These are phyloP conservation scores for Volucella inflata DNA, from an alignment of 2,888 invertebrate genomes.

Conservation along the genomic window DNA sequence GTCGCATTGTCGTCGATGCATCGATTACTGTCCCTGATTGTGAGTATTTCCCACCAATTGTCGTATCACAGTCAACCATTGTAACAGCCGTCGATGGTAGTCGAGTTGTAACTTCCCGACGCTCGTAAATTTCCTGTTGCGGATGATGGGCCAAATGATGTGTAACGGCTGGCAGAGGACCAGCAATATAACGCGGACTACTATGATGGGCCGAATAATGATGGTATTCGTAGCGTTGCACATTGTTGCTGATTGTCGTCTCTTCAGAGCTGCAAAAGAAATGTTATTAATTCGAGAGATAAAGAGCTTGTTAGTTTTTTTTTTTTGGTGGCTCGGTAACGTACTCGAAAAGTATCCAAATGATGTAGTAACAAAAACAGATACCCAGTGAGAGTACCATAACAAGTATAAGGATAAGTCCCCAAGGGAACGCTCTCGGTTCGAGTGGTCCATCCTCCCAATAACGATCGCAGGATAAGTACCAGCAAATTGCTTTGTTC, in stretches of 20 bases:
- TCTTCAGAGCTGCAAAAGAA: slow-evolving; percentile 81
- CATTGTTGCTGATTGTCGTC: slow-evolving; percentile 82
- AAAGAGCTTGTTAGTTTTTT: not conserved
- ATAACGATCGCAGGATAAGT: slow-evolving; percentile 95
- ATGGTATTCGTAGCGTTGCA: slow-evolving; percentile 79
- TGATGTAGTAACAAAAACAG: slow-evolving; percentile 95
- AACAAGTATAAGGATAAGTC: slow-evolving; percentile 89
- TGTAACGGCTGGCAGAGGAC: slow-evolving; percentile 76
- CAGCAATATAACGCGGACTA: slow-evolving; percentile 80
- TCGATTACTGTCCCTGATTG: slow-evolving; percentile 78
- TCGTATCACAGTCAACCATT: slow-evolving; percentile 75
- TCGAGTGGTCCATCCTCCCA: slow-evolving; percentile 93
- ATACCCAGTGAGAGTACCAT: slow-evolving; percentile 92
- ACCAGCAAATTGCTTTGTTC: slow-evolving; percentile 95
- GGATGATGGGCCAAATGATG: slow-evolving; percentile 77
- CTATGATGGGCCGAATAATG: slow-evolving; percentile 80
- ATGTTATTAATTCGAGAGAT: not conserved
- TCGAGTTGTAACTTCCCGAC: slow-evolving; percentile 82
- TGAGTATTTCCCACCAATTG: slow-evolving; percentile 76
- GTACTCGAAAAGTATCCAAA: slow-evolving; percentile 97
- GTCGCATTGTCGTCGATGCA: slow-evolving; percentile 78
- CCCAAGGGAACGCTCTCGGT: slow-evolving; percentile 92
- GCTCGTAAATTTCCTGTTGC: slow-evolving; percentile 83
- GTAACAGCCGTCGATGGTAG: slow-evolving; percentile 79
- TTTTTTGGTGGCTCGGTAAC: slow-evolving; percentile 81